phyloP scores from a whole-genome alignment of 2,888 invertebrate species.

The Nephrotoma appendiculata region DNA sequence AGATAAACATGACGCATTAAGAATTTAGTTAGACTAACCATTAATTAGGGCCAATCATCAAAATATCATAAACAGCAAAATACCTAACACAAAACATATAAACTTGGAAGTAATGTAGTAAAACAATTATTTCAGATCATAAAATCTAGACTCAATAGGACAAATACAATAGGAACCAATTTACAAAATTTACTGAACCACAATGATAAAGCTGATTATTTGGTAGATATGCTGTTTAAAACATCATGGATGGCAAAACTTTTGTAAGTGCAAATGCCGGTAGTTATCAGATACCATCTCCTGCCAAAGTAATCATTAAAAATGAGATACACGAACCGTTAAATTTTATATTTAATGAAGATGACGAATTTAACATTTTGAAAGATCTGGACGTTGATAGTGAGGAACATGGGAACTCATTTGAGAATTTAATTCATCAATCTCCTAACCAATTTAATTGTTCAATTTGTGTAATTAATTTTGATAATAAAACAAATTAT shows the following conservation, averaged over 20 bases:
- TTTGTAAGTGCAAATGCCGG: not conserved
- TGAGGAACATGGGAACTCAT: not conserved
- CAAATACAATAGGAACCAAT: too few relatives aligned
- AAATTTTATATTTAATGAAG: not conserved
- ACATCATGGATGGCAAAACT: not conserved
- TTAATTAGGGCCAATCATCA: too few relatives aligned
- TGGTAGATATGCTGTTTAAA: too few relatives aligned
- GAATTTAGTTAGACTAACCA: too few relatives aligned
- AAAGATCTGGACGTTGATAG: not conserved
- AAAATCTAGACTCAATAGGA: too few relatives aligned
- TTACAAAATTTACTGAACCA: too few relatives aligned
- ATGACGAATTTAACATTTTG: not conserved
- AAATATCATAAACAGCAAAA: too few relatives aligned
- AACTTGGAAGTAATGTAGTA: too few relatives aligned
- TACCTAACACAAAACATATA: too few relatives aligned
- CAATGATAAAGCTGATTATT: too few relatives aligned
- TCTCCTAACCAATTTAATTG: not conserved
- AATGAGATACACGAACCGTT: not conserved
- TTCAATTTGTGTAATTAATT: not conserved
- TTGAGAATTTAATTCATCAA: not conserved
- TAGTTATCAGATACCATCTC: not conserved
- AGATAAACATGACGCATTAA: too few relatives aligned
- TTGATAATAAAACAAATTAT: constrained; percentile 13
- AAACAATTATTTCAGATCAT: too few relatives aligned
- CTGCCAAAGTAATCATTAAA: not conserved